Base-by-base conservation (phyloP, 2,888 invertebrate genomes). In the Hemaris fuciformis region DNA sequence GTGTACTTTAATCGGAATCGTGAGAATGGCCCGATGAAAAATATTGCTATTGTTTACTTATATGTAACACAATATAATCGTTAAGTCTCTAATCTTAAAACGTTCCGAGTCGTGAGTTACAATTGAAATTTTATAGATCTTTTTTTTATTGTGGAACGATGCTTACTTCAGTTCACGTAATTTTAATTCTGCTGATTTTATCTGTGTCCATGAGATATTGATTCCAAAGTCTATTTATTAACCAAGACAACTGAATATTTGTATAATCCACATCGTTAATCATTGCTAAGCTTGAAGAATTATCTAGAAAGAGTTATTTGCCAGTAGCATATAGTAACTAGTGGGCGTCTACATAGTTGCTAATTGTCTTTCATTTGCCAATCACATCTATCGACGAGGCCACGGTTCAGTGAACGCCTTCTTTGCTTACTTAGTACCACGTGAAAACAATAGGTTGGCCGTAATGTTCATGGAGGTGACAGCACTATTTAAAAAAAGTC, bases 1-100 rank as follows among this genome's bases (percentile, higher is more conserved):
- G 61, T 66, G 64, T 68, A 66, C 65, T 69, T 68, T 71, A 71
- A 70, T 72, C 68, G 64, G 62, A 73, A 68, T 73, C 77, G 79
- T 79, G 80, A 73, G 79, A 79, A 73, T 41, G n/a, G 31, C 20
- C 13, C 15, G 22, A 61, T 57, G 64, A 67, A 65, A 71, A 70
- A 66, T 62, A 64, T 64, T 57, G 46, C 45, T 66, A 60, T 68
- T 70, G 62, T 66, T 67, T 57, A 41, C 38, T 41, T 59, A 59
- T 59, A 59, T 59, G 58, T 43, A 59, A 59, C 20, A 59, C 58
- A 59, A 59, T 59, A 59, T 59, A 43, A 43, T 59, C 43, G 27
- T 59, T 43, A 59, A 27, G 43, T 43, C 27, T 43, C 27, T 43
- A 43, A 43, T 59, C 27, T 20, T 10, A 42, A 18, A 15, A 27